Evolutionary conservation across 1,140 invertebrate genomes (phyloP), one percentile per base, ranked within the genome.

Genomic region (Pogonomyrmex californicus): DNA sequence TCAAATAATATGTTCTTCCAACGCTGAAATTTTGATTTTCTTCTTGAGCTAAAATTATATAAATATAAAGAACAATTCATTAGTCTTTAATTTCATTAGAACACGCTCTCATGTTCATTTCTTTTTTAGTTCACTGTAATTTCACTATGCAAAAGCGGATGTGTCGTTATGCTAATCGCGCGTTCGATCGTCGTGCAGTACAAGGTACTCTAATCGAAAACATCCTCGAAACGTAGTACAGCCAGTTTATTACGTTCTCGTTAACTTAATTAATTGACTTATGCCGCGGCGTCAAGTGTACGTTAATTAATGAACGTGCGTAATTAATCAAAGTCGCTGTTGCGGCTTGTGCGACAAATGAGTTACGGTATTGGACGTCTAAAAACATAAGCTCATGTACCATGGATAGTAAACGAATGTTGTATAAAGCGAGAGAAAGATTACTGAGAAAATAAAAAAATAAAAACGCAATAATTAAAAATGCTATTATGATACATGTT

Each of bases 191-290:
- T 83, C 71, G 60, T 14, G 10, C 75, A 23, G 62, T 75, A 87
- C 85, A 90, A 87, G 85, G 63, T 63, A 51, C 49, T 81, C 36
- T 75, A 77, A 90, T 82, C 88, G 88, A 58, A 75, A 86, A 85
- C 88, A 76, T 17, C 36, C 60, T 49, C 62, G n/a, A 73, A 54
- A 68, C 51, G 62, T 86, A 10, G 60, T 47, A 30, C 68, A 83
- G 86, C 75, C 86, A 63, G 79, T 90, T 91, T 91, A 91, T 91
- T 88, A 71, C 76, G 89, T 79, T 71, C 70, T 17, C 66, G 66
- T 86, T 47, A 85, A 89, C 78, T 92, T 86, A 92, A 91, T 93
- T 90, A 89, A 92, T 91, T 91, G 91, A 90, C 82, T 93, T 89
- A 88, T 81, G 65, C 47, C 68, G 62, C 54, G 56, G 73, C 77